Conservation (phyloP, 2,113 vertebrate genomes). For the Nettapus auritus region DNA sequence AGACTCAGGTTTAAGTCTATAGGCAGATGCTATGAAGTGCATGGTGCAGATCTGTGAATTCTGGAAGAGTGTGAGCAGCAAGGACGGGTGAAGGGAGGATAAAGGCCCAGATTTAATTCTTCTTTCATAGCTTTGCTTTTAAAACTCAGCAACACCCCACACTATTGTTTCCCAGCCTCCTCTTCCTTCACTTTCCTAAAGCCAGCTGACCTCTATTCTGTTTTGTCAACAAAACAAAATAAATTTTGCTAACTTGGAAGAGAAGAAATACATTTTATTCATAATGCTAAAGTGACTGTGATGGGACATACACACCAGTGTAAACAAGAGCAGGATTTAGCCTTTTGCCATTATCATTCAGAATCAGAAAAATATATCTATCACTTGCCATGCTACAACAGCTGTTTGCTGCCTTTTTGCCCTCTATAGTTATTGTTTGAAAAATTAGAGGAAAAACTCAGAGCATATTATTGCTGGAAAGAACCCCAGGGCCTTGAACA, state of each 20-base stretch:
- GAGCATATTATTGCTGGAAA: not conserved
- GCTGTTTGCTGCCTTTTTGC: not conserved
- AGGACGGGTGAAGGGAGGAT: not conserved
- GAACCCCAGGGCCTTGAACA: not conserved
- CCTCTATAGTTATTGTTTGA: not conserved
- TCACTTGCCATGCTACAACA: not conserved
- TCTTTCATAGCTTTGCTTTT: not conserved
- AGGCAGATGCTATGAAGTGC: not conserved
- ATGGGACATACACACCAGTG: not conserved
- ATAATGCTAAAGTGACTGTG: not conserved
- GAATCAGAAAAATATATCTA: not conserved
- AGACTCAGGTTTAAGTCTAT: not conserved
- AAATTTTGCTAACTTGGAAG: not conserved
- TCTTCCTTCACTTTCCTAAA: not conserved
- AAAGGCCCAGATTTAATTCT: not conserved
- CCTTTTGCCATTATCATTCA: not conserved
- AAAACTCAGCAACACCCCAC: not conserved
- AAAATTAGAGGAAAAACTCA: not conserved
- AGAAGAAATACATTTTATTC: not conserved
- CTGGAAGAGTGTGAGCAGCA: not conserved
- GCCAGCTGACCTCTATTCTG: not conserved
- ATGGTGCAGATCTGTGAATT: not conserved
- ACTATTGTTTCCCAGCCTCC: not conserved
- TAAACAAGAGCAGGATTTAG: not conserved
- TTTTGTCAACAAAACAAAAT: not conserved